Percentiles rank a stretch among this genome's conserved stretches.
Evolutionary conservation across 2,797 vertebrate genomes (phyloP).

Genomic region (Halcyon badia): DNA sequence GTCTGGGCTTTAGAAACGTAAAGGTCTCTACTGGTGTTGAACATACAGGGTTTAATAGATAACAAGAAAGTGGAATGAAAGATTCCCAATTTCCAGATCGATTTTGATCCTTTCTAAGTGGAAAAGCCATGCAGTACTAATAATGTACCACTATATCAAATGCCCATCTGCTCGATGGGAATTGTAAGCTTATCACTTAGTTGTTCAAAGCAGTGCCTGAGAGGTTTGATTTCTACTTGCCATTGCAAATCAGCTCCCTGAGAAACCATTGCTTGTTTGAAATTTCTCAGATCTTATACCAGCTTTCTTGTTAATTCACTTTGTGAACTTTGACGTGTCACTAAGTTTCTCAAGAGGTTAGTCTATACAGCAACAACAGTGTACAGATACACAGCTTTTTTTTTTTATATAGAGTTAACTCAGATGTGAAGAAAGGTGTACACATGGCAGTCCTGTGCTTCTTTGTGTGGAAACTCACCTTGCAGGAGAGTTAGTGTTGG

Average conservation of each 20-base stretch:
- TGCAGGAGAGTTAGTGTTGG: no score
- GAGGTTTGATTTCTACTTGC: neutral
- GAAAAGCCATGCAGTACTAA: neutral
- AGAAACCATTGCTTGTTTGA: neutral
- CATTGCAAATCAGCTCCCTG: neutral
- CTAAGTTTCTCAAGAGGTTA: neutral
- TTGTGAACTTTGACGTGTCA: neutral
- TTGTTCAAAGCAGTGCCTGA: neutral
- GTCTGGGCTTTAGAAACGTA: neutral
- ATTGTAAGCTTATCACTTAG: neutral
- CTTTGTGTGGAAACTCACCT: neutral
- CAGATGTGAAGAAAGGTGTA: neutral
- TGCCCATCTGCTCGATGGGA: neutral
- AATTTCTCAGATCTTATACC: neutral
- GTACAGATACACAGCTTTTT: neutral
- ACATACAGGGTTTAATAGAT: neutral
- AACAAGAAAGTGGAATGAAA: neutral
- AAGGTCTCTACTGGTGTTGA: neutral
- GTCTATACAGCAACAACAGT: fast-evolving
- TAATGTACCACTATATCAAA: neutral
- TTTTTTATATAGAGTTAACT: neutral
- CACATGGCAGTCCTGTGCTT: neutral
- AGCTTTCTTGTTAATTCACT: neutral
- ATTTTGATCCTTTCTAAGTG: neutral
- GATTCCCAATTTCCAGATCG: neutral